phyloP scores from a whole-genome alignment of 2,113 vertebrate genomes.

The Amphilophus citrinellus region DNA sequence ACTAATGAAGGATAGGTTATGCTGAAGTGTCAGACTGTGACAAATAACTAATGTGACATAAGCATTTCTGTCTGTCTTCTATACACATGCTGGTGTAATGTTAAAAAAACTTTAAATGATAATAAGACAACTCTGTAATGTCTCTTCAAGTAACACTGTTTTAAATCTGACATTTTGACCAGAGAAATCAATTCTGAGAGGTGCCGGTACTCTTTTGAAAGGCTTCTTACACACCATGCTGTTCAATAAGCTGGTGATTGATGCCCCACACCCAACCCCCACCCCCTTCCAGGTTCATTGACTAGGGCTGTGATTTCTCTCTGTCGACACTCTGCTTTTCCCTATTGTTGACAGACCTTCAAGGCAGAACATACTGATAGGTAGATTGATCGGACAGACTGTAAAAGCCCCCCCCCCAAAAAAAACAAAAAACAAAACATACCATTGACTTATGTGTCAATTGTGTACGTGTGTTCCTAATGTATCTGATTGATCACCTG shows the following conservation, averaged over 20 bases:
- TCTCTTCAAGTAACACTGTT: background rate
- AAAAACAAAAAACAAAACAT: constrained; percentile 41
- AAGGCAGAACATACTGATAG: constrained; percentile 27
- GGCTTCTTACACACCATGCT: constrained; percentile 10
- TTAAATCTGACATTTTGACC: constrained; percentile 18
- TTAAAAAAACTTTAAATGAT: constrained; percentile 4
- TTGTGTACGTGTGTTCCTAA: constrained; percentile 17
- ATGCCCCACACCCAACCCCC: constrained; percentile 30
- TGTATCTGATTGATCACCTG: constrained; percentile 42
- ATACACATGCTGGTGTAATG: background rate
- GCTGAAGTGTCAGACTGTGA: no score
- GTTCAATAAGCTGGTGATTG: constrained; percentile 67
- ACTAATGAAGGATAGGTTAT: no score
- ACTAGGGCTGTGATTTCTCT: constrained; percentile 52
- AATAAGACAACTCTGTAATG: background rate
- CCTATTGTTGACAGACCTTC: constrained; percentile 34
- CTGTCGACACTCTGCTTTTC: background rate
- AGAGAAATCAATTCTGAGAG: constrained; percentile 35
- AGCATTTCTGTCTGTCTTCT: background rate
- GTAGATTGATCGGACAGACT: constrained; percentile 48
- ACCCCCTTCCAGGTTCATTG: constrained; percentile 44
- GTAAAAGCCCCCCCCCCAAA: constrained; percentile 28
- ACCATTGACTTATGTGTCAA: constrained; percentile 35
- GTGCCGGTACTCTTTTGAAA: constrained; percentile 53
- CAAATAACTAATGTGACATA: no score